These are phyloP conservation scores for Ctenochaetus hawaiiensis DNA, from an alignment of 2,797 vertebrate species.

Conservation along the genomic window DNA sequence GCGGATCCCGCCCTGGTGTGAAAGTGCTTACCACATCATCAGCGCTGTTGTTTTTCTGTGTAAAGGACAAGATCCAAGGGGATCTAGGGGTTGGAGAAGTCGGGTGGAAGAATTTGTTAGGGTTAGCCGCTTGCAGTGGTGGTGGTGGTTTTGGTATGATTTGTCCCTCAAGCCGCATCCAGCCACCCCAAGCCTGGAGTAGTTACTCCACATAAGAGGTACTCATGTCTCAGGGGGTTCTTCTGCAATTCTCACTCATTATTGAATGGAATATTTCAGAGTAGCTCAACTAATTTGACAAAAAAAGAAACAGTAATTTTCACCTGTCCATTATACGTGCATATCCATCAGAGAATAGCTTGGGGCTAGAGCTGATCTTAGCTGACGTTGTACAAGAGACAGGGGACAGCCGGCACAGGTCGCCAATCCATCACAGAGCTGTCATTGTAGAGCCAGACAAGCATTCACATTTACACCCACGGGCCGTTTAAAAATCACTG, in stretches of 20 bases:
- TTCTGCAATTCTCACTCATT: background rate
- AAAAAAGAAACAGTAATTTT: background rate
- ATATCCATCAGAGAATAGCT: background rate
- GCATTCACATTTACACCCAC: too few species aligned
- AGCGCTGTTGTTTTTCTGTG: constrained; percentile 50
- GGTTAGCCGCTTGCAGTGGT: background rate
- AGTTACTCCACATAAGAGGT: background rate
- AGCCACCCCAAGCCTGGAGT: background rate
- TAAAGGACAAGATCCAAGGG: constrained; percentile 41
- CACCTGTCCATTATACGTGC: background rate
- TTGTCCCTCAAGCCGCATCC: constrained; percentile 13
- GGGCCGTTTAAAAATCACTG: background rate
- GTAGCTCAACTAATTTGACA: background rate
- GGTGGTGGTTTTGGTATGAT: constrained; percentile 1
- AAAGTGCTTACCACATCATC: constrained; percentile 57
- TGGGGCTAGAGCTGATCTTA: background rate
- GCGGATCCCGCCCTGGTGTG: constrained; percentile 34
- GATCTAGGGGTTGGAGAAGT: constrained; percentile 35
- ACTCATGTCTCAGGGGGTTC: background rate
- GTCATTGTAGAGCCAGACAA: background rate
- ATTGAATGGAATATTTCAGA: background rate
- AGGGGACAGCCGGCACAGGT: background rate
- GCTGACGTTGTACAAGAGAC: background rate
- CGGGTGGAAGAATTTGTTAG: constrained; percentile 9
- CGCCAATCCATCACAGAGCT: background rate